Evolutionary conservation across 2,797 vertebrate genomes (phyloP).

Genomic region (Acrocephalus scirpaceus): DNA sequence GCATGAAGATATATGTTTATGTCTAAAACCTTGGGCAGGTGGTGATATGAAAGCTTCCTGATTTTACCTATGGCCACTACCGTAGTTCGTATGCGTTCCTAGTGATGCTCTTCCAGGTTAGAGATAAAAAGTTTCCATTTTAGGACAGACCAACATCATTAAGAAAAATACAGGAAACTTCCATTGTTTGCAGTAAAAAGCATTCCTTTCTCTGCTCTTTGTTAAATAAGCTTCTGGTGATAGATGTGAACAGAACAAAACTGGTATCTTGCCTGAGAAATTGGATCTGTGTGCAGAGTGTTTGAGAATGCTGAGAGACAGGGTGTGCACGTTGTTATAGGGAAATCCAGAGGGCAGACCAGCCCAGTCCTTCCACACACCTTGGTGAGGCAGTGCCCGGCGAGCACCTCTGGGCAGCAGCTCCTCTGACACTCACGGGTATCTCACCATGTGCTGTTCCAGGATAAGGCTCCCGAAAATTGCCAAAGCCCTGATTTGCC

Average conservation of each 20-base stretch:
- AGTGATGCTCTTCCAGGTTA: not conserved
- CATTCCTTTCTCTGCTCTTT: not conserved
- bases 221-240: not conserved
- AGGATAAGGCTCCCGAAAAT: not conserved
- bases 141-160: not conserved
- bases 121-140: not conserved
- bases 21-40: not conserved
- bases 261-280: not conserved
- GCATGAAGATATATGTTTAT: not conserved
- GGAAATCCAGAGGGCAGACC: not conserved
- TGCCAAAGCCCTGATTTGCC: not conserved
- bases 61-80: not conserved
- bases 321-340: not conserved
- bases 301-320: not conserved
- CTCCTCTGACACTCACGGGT: fast-evolving
- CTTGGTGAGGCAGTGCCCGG: not conserved
- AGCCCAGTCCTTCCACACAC: not conserved
- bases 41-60: not conserved
- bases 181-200: not conserved
- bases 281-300: not conserved
- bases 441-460: not conserved
- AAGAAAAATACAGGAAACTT: not conserved
- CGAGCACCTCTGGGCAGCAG: not conserved
- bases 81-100: not conserved
- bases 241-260: not conserved